phyloP scores from a whole-genome alignment of 2,888 invertebrate species.

The Liodrosophila aerea region DNA sequence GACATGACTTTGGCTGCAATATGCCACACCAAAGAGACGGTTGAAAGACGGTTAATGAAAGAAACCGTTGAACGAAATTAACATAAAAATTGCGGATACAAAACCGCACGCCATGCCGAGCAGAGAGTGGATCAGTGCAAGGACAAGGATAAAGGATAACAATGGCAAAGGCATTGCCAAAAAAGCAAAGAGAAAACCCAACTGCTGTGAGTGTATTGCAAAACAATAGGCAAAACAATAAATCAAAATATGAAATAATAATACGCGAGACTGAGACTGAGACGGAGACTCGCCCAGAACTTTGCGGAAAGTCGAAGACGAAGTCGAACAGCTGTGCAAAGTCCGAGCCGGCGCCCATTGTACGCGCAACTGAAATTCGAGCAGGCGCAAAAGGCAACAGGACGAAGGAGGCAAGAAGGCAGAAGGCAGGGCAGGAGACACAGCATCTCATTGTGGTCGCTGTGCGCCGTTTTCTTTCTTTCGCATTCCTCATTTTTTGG shows the following conservation, averaged over 20 bases:
- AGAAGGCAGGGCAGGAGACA: not conserved
- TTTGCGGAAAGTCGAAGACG: slow-evolving; percentile 1
- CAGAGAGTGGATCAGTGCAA: not conserved
- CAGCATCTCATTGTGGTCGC: slow-evolving; percentile 52
- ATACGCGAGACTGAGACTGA: slow-evolving; percentile 37
- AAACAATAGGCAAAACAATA: slow-evolving; percentile 75
- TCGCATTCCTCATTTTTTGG: no score
- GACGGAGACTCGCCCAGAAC: slow-evolving; percentile 34
- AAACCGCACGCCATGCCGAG: not conserved
- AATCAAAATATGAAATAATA: slow-evolving; percentile 77
- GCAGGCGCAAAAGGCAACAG: slow-evolving; percentile 31
- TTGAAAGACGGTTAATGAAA: no score
- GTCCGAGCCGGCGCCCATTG: slow-evolving; percentile 46
- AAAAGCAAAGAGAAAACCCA: slow-evolving; percentile 10
- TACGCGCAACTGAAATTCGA: slow-evolving; percentile 45
- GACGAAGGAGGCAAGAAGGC: not conserved
- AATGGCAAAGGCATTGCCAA: slow-evolving; percentile 45
- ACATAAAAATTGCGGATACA: no score
- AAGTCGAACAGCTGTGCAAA: slow-evolving; percentile 44
- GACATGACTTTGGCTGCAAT: no score
- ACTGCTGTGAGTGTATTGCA: slow-evolving; percentile 56
- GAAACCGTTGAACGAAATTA: no score
- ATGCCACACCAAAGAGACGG: no score
- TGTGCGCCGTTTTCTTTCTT: slow-evolving; percentile 21
- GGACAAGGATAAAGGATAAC: slow-evolving; percentile 44